Evolutionary conservation across 1,140 invertebrate genomes (phyloP).

Genomic region (Chlorops oryzae): DNA sequence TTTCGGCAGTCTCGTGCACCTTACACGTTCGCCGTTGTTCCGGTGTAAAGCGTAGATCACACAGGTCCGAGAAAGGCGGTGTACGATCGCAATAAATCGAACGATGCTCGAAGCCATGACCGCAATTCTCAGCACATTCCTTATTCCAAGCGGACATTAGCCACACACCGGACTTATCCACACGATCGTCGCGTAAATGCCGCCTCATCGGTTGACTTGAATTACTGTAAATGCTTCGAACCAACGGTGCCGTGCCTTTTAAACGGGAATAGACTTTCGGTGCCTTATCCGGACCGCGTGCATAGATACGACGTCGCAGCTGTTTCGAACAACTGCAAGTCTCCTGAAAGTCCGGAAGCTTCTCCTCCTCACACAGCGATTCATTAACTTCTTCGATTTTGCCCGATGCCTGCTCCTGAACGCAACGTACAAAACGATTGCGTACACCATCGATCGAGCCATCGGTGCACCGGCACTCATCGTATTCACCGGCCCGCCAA

Average conservation of each 20-base stretch:
- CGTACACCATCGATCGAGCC: conserved; percentile 56
- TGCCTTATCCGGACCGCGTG: conserved; percentile 7
- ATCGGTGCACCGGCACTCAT: conserved; percentile 51
- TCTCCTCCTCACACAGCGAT: conserved; percentile 40
- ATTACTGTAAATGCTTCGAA: conserved; percentile 9
- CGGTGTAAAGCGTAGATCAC: conserved; percentile 54
- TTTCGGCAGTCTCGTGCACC: conserved; percentile 48
- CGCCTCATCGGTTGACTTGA: conserved; percentile 6
- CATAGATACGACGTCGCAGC: conserved; percentile 10
- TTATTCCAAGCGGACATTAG: conserved; percentile 24
- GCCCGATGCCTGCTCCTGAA: conserved; percentile 48
- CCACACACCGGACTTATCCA: conserved; percentile 22
- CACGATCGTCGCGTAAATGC: conserved; percentile 13
- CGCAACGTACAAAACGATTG: conserved; percentile 55
- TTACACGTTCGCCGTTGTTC: conserved; percentile 54
- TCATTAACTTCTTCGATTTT: conserved; percentile 50
- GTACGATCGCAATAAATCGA: conserved; percentile 29
- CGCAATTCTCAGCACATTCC: conserved; percentile 17
- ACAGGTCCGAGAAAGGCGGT: conserved; percentile 47
- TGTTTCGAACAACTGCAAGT: conserved; percentile 23
- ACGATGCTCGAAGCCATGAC: conserved; percentile 18
- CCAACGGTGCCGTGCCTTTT: conserved; percentile 6
- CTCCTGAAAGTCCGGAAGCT: conserved; percentile 25
- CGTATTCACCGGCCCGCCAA: conserved; percentile 43
- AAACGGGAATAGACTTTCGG: conserved; percentile 7